Base-by-base conservation (phyloP, 2,888 invertebrate species). In the Plutella xylostella region DNA sequence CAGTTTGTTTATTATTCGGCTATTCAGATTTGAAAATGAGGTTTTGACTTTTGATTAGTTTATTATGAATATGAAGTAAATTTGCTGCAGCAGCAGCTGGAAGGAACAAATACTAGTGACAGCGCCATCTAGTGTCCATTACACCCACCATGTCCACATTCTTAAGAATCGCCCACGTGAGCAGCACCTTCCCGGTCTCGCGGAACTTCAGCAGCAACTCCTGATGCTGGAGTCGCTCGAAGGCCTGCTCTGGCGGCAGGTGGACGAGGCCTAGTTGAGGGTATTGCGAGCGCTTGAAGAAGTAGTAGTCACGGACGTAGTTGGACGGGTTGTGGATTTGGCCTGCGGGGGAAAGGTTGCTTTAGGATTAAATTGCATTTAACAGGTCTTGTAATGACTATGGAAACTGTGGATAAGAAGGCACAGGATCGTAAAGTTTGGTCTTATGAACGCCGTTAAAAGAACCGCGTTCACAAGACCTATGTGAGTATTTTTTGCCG, bases 231-330 rank as follows among this genome's bases (percentile, higher is more conserved):
- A 98, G 82, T 3, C 94, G 95, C 55, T 92, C 88, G 64, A 93
- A 94, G 0, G 98, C 98, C 45, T 93, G 93, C 15, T 94, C 93
- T 0, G 94, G 92, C 60, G 95, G 91, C 94, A 98, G 94, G 58
- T 95, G 91, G 4, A 97, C 91, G 48, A 99, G 80, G 48, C 95
- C 94, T 37, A 99, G 84, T 68, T 99, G 98, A 0, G 99, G 99
- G 72, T 99, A 98, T 68, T 98, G 97, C 0, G 98, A 97, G 12
- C 99, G 89, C 65, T 97, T 96, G 83, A 96, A 96, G 78, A 95
- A 96, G 70, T 96, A 96, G 60, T 92, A 89, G 68, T 99, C 99
- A 34, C 99, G 87, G 0, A 99, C 98, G 72, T 97, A 98, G 47
- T 96, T 92, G 53, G 92, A 91, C 0, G 97, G 92, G 71, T 97